Conservation (phyloP, 2,888 invertebrate species). For the Drosophila borborema region DNA sequence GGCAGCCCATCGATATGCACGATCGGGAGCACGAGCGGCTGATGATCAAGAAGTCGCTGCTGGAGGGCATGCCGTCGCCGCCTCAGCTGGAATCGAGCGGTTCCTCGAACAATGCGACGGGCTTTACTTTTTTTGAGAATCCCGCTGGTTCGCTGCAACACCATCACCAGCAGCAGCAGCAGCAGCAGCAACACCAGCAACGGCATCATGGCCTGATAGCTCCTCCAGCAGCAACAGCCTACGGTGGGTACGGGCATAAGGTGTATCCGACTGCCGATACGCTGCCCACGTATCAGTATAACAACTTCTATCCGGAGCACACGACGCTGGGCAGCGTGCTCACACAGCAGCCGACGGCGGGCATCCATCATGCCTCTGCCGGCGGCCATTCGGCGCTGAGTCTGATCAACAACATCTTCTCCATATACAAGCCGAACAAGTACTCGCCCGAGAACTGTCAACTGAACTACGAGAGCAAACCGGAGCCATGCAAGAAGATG, state of each 20-base stretch:
- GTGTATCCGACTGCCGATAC: conserved; percentile 83
- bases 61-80: conserved; percentile 85
- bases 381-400: conserved; percentile 84
- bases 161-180: conserved; percentile 1
- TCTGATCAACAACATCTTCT: conserved; percentile 85
- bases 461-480: conserved; percentile 83
- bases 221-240: conserved; percentile 40
- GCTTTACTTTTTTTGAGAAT: conserved; percentile 84
- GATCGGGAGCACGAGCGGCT: conserved; percentile 84
- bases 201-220: conserved; percentile 27
- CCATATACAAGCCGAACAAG: conserved; percentile 85
- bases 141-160: conserved; percentile 79
- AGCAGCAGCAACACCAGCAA: background rate
- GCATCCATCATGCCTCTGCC: conserved; percentile 79
- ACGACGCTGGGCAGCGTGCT: conserved; percentile 69
- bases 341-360: conserved; percentile 80
- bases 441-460: conserved; percentile 85
- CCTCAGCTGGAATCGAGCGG: conserved; percentile 78
- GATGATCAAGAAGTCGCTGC: conserved; percentile 84
- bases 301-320: conserved; percentile 84
- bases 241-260: conserved; percentile 79
- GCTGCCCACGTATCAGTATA: conserved; percentile 84
- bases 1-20: conserved; percentile 83
- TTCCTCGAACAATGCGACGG: conserved; percentile 58
- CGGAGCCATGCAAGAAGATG: conserved; percentile 85